Evolutionary conservation across 2,888 invertebrate genomes (phyloP).

Genomic region (Quadroppia sp.): DNA sequence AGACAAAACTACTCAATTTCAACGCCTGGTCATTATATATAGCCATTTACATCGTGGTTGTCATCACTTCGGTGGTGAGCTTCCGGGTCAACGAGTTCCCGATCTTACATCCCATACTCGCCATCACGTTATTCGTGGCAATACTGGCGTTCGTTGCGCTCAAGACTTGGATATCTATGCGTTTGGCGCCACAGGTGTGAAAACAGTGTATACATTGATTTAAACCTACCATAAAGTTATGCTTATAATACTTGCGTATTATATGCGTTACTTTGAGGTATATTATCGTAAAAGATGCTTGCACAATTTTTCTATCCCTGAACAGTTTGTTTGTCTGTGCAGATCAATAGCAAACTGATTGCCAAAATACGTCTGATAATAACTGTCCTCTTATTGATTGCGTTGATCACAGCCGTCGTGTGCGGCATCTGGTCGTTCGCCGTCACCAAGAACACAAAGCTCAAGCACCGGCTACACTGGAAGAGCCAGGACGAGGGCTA

Average conservation of each 20-base stretch:
- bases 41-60: conserved; percentile 9
- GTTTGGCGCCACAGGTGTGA: not conserved
- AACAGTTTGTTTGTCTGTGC: too few relatives aligned
- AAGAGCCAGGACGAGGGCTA: not conserved
- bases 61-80: not conserved
- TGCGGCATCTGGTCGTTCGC: conserved; percentile 13
- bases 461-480: not conserved
- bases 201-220: not conserved
- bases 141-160: not conserved
- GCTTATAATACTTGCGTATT: not conserved
- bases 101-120: conserved; percentile 3
- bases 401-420: not conserved
- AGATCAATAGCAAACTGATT: conserved; percentile 9
- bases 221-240: not conserved
- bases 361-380: conserved; percentile 9
- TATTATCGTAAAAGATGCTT: too few relatives aligned
- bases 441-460: conserved; percentile 4
- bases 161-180: conserved; percentile 4
- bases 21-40: not conserved
- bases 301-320: too few relatives aligned
- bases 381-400: not conserved
- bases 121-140: not conserved
- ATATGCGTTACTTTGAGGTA: not conserved
- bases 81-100: conserved; percentile 19
- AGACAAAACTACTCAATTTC: not conserved